A percentile compares a stretch with the other conserved stretches of the same genome.
Conservation (phyloP, 2,113 vertebrate species). For the Tretioscincus oriximinensis region DNA sequence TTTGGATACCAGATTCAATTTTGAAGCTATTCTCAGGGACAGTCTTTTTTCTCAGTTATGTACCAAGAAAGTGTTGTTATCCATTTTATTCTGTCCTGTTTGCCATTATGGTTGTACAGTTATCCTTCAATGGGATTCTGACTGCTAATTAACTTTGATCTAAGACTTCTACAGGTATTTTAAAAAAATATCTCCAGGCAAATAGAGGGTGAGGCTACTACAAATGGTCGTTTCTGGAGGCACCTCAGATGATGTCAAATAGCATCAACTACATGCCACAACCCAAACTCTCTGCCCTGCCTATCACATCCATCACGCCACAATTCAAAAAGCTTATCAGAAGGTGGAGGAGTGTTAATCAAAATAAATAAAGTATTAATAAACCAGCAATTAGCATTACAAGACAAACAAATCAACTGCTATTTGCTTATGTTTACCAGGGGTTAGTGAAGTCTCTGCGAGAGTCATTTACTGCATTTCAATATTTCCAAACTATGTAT, state of each 20-base stretch:
- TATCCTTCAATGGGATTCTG: no score
- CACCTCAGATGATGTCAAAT: no score
- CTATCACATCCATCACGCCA: not conserved
- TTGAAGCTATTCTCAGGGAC: no score
- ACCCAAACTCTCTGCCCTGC: not conserved
- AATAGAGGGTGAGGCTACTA: not conserved
- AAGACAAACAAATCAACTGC: slow-evolving; percentile 60
- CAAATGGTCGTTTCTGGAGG: not conserved
- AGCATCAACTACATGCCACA: not conserved
- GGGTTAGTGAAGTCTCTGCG: slow-evolving; percentile 50
- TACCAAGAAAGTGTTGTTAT: no score
- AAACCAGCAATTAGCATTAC: slow-evolving; percentile 39
- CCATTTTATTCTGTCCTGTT: no score
- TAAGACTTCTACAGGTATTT: not conserved
- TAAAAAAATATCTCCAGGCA: not conserved
- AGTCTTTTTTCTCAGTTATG: no score
- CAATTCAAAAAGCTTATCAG: slow-evolving; percentile 4
- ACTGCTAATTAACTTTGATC: not conserved
- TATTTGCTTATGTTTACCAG: slow-evolving; percentile 62
- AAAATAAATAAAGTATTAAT: slow-evolving; percentile 37
- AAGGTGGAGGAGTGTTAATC: not conserved
- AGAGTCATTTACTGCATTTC: slow-evolving; percentile 67
- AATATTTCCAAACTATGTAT: slow-evolving; percentile 47
- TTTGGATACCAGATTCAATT: no score
- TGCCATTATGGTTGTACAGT: no score